Evolutionary conservation across 2,888 invertebrate species (phyloP), one percentile per base, ranked within the genome.

Genomic region (Pseudococcus jackbeardsleyi): DNA sequence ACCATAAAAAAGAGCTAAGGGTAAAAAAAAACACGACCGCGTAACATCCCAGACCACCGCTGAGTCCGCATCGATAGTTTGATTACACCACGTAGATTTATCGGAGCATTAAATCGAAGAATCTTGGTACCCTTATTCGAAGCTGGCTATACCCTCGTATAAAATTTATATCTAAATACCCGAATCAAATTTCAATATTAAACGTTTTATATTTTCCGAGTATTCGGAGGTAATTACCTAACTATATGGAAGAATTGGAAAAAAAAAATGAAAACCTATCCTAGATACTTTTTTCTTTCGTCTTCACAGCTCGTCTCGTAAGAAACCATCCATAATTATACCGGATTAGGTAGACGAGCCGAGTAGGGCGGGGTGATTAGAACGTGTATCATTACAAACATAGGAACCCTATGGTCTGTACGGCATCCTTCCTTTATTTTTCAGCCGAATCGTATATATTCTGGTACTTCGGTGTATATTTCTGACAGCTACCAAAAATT

Each of bases 401-500:
- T 4, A 64, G 64, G 64, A 19, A 64, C 64, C 64, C 64, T 64
- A 64, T 64, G 64, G 64, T 64, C 22, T 64, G 22, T 64, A 64
- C 19, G 64, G 64, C 64, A 22, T 64, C 64, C 64, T 64, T 64
- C 12, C 3, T 64, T n/a, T 64, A 64, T 64, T 64, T 64, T 64
- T 64, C 4, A 64, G 9, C 64, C 64, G 64, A 64, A 64, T 64
- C 64, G 64, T 64, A 64, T 22, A 64, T 22, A 64, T 22, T 33
- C 8, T 12, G 9, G 8, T 11, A 64, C 6, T 19, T 1, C 59
- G 9, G 42, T 42, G 8, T 64, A 64, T 64, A 54, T 64, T 64
- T 64, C 11, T 64, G 64, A 64, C 64, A 64, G 64, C 64, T 64
- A 64, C 64, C 22, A 64, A 64, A 64, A 64, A 64, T 64, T 64